Conservation (phyloP, 2,113 vertebrate genomes). For the Machaerirhynchus nigripectus region DNA sequence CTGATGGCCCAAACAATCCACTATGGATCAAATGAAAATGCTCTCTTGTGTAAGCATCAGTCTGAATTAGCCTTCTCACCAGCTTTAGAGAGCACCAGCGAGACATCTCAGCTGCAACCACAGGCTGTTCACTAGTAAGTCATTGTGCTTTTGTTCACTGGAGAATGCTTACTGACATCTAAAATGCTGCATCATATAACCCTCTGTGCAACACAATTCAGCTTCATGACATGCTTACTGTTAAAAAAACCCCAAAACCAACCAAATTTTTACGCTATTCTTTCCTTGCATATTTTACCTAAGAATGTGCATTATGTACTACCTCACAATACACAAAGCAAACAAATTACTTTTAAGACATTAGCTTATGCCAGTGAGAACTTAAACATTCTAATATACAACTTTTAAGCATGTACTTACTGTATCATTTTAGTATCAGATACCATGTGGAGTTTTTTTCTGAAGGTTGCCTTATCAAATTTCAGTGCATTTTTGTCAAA, state of each 20-base stretch:
- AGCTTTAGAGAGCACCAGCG: background rate
- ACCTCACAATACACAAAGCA: background rate
- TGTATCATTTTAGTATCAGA: background rate
- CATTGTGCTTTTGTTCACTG: background rate
- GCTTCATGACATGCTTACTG: background rate
- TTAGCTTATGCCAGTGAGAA: background rate
- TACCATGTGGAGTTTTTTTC: background rate
- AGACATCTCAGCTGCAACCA: slow-evolving; percentile 40
- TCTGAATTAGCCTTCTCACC: slow-evolving; percentile 3
- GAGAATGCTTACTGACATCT: background rate
- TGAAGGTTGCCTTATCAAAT: background rate
- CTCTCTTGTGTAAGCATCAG: background rate
- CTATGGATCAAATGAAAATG: slow-evolving; percentile 8
- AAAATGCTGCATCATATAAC: background rate
- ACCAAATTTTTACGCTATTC: background rate
- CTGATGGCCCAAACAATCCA: slow-evolving; percentile 17
- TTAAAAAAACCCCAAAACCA: background rate
- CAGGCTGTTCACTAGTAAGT: slow-evolving; percentile 23
- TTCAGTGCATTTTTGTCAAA: slow-evolving; percentile 16
- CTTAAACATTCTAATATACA: background rate
- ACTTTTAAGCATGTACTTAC: background rate
- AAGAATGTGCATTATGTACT: background rate
- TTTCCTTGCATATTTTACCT: background rate
- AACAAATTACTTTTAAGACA: background rate
- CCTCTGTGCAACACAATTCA: background rate